Evolutionary conservation across 2,797 vertebrate genomes (phyloP).

Genomic region (Acridotheres tristis): DNA sequence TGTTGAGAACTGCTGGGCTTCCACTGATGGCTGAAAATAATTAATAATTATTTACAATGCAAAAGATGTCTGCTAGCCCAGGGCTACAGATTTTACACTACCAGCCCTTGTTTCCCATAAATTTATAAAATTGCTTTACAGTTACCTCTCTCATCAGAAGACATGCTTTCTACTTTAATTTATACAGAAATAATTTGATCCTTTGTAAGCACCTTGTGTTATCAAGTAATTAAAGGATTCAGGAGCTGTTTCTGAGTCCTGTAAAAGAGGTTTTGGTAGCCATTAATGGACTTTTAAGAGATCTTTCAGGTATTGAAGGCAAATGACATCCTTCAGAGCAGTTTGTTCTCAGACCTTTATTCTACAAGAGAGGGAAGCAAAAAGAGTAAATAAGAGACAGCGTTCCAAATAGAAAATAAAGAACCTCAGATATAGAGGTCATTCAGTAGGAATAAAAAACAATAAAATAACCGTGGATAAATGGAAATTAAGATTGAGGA

Average conservation of each 20-base stretch:
- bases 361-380: neutral
- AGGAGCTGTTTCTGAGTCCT: neutral
- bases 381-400: neutral
- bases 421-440: neutral
- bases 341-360: neutral
- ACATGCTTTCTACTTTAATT: conserved; percentile 25
- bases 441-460: neutral
- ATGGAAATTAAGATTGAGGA: neutral
- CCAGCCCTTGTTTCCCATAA: neutral
- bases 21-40: neutral
- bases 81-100: neutral
- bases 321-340: neutral
- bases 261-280: neutral
- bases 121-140: conserved; percentile 26
- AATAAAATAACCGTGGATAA: neutral
- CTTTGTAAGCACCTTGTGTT: neutral
- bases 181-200: conserved; percentile 34
- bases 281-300: neutral
- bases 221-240: conserved; percentile 35
- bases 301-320: neutral
- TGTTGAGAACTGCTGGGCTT: neutral
- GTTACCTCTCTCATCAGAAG: neutral
- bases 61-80: conserved; percentile 3
- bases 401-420: neutral
- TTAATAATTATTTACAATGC: conserved; percentile 6